Evolutionary conservation across 2,797 vertebrate genomes (phyloP).

Genomic region (Phrynocephalus guinanensis): DNA sequence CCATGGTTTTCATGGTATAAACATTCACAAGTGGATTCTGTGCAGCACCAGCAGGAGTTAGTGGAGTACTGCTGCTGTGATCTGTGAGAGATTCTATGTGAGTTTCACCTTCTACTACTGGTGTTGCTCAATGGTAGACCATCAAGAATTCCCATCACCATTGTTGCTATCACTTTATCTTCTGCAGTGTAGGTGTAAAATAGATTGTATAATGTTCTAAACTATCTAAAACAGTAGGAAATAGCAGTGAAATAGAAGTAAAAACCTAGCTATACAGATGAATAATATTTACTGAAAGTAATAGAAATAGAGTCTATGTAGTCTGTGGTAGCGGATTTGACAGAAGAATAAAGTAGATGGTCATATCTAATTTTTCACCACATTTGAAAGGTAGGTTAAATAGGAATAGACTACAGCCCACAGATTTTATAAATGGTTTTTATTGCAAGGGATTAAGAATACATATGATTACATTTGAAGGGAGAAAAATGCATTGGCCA

Average conservation of each 20-base stretch:
- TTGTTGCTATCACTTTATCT: too few relatives aligned
- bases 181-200: too few relatives aligned
- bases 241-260: background rate
- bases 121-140: too few relatives aligned
- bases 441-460: slow-evolving; percentile 31
- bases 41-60: too few relatives aligned
- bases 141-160: too few relatives aligned
- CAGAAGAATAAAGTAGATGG: slow-evolving; percentile 31
- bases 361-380: slow-evolving; percentile 31
- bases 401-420: slow-evolving; percentile 5
- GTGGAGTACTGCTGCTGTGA: too few relatives aligned
- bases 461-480: slow-evolving; percentile 15
- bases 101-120: too few relatives aligned
- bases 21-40: too few relatives aligned
- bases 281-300: slow-evolving; percentile 16
- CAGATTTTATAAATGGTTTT: slow-evolving; percentile 47
- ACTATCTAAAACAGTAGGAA: background rate
- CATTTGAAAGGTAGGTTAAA: slow-evolving; percentile 21
- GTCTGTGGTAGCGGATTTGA: slow-evolving; percentile 10
- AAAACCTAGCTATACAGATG: slow-evolving; percentile 18
- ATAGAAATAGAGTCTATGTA: background rate
- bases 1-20: too few relatives aligned
- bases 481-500: slow-evolving; percentile 9
- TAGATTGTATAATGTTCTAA: too few relatives aligned
- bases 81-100: too few relatives aligned